Percentiles rank a stretch among this genome's conserved stretches.
Conservation (phyloP, 1,140 invertebrate genomes). For the Saxidomus purpurata region DNA sequence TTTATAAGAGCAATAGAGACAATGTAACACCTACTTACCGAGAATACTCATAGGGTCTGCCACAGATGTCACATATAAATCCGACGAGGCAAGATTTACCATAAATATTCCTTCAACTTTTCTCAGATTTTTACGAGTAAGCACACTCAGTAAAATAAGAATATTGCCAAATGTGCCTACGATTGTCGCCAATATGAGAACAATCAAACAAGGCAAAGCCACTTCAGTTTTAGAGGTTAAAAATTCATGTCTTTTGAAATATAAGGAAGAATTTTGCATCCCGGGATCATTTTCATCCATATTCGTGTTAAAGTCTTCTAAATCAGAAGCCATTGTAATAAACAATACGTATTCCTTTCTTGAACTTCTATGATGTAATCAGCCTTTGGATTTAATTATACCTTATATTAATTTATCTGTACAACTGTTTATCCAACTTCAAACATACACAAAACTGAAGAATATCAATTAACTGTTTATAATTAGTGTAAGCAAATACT, state of each 20-base stretch:
- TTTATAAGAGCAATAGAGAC: no score
- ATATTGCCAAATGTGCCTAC: conserved; percentile 64
- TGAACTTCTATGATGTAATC: no score
- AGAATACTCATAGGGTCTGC: conserved; percentile 68
- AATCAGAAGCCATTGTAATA: no score
- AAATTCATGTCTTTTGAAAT: conserved; percentile 25
- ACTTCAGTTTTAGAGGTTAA: background rate
- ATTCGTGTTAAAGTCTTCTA: no score
- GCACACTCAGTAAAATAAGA: conserved; percentile 60
- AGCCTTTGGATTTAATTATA: no score
- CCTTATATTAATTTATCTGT: no score
- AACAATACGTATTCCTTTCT: no score
- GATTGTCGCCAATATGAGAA: conserved; percentile 44
- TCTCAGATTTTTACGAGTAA: conserved; percentile 48
- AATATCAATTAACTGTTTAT: no score
- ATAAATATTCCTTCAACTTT: conserved; percentile 70
- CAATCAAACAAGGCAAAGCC: conserved; percentile 49
- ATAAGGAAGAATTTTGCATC: background rate
- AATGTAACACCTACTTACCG: conserved; percentile 53
- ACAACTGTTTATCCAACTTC: no score
- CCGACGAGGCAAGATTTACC: conserved; percentile 68
- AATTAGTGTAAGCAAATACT: no score
- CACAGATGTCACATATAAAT: conserved; percentile 67
- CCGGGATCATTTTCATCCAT: no score
- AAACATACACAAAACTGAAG: no score